Base-by-base conservation (phyloP, 2,888 invertebrate species). In the Listrodromus nycthemerus region DNA sequence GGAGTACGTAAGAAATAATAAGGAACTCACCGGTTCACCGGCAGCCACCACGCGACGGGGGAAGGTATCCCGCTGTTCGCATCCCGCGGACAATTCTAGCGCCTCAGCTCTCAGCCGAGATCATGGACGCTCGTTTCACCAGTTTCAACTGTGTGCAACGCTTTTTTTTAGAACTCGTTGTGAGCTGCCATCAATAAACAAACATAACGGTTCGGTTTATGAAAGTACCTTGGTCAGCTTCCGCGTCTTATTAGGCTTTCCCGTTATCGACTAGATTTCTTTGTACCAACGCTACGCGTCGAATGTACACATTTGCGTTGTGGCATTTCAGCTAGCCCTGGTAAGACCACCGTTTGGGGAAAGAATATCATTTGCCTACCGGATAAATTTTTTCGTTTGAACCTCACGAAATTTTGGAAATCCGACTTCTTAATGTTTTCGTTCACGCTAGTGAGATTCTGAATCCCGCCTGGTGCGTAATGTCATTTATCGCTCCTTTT, bases 201-300 rank as follows among this genome's bases (percentile, higher is more conserved):
- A 89, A 90, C 88, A 87, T 87, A 89, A 85, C 84, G 69, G 27
- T 69, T 67, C 83, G 85, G 85, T 90, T 90, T 89, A 90, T 86
- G 89, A 85, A 79, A 81, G 71, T 81, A 2, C 41, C 74, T 81
- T 76, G 79, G 85, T 58, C 79, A 75, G 82, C 58, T 83, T 88
- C 84, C 81, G 55, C 73, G 76, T 70, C 19, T 73, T 65, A 79
- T 84, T 71, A 86, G 86, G 86, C 86, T 87, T 83, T 88, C 87
- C 86, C 86, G 86, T 88, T 87, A 89, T 89, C 87, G 86, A 61
- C 74, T 85, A 86, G 86, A 86, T 86, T 85, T 86, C 69, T 48
- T 78, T 50, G 61, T 66, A 21, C 24, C 41, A 24, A 33, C 30
- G 66, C 27, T 16, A 61, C 10, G 50, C 58, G 45, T 70, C 21